Evolutionary conservation across 2,888 invertebrate species (phyloP).

Genomic region (Limenitis camilla): DNA sequence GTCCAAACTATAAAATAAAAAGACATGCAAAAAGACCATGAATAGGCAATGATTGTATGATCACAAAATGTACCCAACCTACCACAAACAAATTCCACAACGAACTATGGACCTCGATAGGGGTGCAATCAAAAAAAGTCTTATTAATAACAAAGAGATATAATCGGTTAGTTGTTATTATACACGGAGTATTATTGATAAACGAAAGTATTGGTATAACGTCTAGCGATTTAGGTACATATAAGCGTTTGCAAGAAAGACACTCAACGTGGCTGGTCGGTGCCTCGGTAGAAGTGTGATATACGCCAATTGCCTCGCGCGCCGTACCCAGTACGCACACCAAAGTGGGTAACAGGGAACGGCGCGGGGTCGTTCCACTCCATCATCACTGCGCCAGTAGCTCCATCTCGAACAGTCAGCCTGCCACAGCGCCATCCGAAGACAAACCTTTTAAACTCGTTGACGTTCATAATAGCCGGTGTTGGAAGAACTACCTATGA

Average conservation of each 20-base stretch:
- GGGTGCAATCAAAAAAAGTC: slow-evolving; percentile 24
- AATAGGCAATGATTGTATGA: slow-evolving; percentile 18
- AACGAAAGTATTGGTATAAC: slow-evolving; percentile 17
- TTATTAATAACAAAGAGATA: slow-evolving; percentile 25
- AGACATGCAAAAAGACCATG: slow-evolving; percentile 18
- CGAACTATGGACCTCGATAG: slow-evolving; percentile 25
- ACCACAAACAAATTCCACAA: slow-evolving; percentile 42
- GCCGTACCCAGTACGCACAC: slow-evolving; percentile 78
- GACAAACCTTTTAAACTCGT: slow-evolving; percentile 72
- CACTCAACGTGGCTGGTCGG: slow-evolving; percentile 58
- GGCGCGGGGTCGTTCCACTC: slow-evolving; percentile 77
- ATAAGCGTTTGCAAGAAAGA: slow-evolving; percentile 39
- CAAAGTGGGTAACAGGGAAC: slow-evolving; percentile 76
- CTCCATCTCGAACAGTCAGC: slow-evolving; percentile 63
- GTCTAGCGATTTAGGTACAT: slow-evolving; percentile 45
- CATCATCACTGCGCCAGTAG: slow-evolving; percentile 68
- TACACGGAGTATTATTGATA: slow-evolving; percentile 20
- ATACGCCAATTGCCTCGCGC: slow-evolving; percentile 78
- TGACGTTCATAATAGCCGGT: slow-evolving; percentile 71
- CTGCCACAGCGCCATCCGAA: slow-evolving; percentile 75
- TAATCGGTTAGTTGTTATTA: slow-evolving; percentile 23
- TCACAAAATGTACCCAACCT: slow-evolving; percentile 71
- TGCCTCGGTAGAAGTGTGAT: slow-evolving; percentile 44
- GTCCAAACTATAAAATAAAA: slow-evolving; percentile 1
- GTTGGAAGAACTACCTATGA: slow-evolving; percentile 75